These are phyloP conservation scores for Zaprionus vittiger DNA, from an alignment of 1,140 invertebrate genomes.

Conservation along the genomic window DNA sequence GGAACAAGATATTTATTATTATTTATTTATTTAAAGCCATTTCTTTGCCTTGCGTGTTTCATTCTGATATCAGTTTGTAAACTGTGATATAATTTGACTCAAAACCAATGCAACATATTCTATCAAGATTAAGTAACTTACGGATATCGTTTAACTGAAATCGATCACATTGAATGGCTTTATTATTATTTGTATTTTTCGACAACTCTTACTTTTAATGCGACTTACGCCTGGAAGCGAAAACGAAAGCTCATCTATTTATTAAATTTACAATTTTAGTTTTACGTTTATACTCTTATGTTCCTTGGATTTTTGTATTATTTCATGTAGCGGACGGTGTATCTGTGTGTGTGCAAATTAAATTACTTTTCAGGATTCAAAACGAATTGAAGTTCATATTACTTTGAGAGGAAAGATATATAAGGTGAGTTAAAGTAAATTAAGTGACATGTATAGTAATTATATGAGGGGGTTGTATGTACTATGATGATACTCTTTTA, in stretches of 20 bases:
- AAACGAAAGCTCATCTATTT: constrained; percentile 1
- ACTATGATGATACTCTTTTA: too few species aligned
- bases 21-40: constrained; percentile 18
- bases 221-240: background rate
- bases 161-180: background rate
- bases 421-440: background rate
- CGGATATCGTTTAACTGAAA: constrained; percentile 16
- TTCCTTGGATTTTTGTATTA: constrained; percentile 20
- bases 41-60: constrained; percentile 1
- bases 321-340: constrained; percentile 10
- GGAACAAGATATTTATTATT: constrained; percentile 19
- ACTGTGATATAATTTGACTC: constrained; percentile 44
- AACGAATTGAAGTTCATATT: background rate
- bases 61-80: constrained; percentile 36
- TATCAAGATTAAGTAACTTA: constrained; percentile 20
- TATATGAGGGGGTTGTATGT: too few species aligned
- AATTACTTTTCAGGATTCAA: constrained; percentile 24
- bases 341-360: constrained; percentile 22
- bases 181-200: constrained; percentile 6
- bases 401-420: background rate
- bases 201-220: background rate
- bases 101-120: constrained; percentile 15
- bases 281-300: constrained; percentile 14
- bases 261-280: constrained; percentile 12
- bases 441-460: too few species aligned